Base-by-base conservation (phyloP, 2,888 invertebrate genomes). In the Mystacides longicornis region DNA sequence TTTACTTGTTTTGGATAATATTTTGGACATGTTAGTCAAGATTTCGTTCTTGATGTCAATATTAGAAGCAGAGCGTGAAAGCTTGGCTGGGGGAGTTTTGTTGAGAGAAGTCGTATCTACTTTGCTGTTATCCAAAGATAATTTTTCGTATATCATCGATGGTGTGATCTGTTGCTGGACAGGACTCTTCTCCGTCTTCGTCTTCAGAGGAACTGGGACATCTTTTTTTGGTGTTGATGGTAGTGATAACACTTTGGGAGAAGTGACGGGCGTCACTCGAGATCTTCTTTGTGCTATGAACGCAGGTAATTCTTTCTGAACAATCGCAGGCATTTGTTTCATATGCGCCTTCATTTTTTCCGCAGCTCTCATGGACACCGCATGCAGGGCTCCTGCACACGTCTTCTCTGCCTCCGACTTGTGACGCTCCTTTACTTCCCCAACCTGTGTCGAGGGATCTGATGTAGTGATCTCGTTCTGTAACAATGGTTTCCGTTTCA, bases 341-440 rank as follows among this genome's bases (percentile, higher is more conserved):
- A 74, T 68, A 55, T 70, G 70, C 23, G 74, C 75, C 43, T 66
- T 64, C n/a, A 70, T 64, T 22, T 60, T 66, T 60, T 69, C 70
- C 27, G 71, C 70, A 23, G 72, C 68, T 62, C 69, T 71, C 61
- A 72, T 71, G 3, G 76, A 70, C 59, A 75, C 57, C 1, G 67
- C 65, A 21, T 67, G 62, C 56, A 77, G 64, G 21, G 76, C 74
- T 18, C 76, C 76, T 64, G 66, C 66, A 57, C 68, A 71, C 56
- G 73, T 72, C 65, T 69, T 56, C 47, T 46, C 21, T 43, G 22
- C 33, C 1, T 19, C 19, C 14, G 33, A 7, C 14, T 43, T 43
- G 11, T 9, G 3, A 48, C 21, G 47, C 19, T 55, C 53, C 52
- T 53, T 55, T 48, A 23, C 23, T 48, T 23, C 54, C 51, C 48